A percentile compares a stretch with the other conserved stretches of the same genome.
Conservation (phyloP, 2,888 invertebrate genomes). For the Neocrepidodera transversa region DNA sequence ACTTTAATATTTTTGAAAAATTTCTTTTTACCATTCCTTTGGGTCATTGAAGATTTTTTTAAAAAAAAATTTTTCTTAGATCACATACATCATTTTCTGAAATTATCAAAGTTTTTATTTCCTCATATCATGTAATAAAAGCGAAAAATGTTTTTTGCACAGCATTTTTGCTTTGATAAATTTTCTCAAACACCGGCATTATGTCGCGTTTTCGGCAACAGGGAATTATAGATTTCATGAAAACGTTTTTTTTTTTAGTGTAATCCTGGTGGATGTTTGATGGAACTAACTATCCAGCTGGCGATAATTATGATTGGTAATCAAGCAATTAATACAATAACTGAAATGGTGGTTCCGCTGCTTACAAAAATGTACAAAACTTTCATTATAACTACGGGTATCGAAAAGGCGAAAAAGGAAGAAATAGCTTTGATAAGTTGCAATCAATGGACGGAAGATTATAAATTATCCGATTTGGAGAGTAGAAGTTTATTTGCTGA, state of each 20-base stretch:
- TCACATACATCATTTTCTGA: too few species aligned
- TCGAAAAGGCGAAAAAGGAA: constrained; percentile 56
- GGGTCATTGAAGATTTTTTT: too few species aligned
- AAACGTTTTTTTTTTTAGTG: constrained; percentile 72
- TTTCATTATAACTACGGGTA: constrained; percentile 61
- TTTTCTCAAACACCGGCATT: too few species aligned
- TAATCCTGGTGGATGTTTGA: constrained; percentile 83
- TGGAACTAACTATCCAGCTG: constrained; percentile 85
- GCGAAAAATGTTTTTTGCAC: too few species aligned
- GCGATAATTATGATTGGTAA: constrained; percentile 88
- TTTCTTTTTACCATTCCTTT: too few species aligned
- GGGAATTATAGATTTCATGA: too few species aligned
- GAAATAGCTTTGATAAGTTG: constrained; percentile 61
- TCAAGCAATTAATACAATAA: constrained; percentile 77
- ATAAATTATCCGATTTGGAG: constrained; percentile 69
- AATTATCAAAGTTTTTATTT: too few species aligned
- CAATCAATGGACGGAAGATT: constrained; percentile 80
- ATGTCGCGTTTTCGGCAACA: too few species aligned
- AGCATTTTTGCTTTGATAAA: too few species aligned
- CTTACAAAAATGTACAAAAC: constrained; percentile 65
- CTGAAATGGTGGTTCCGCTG: constrained; percentile 79
- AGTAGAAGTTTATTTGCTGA: constrained; percentile 78
- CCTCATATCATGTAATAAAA: too few species aligned
- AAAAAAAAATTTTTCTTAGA: too few species aligned
- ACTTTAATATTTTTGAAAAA: too few species aligned